Conservation (phyloP, 2,888 invertebrate species). For the Conus canariensis region DNA sequence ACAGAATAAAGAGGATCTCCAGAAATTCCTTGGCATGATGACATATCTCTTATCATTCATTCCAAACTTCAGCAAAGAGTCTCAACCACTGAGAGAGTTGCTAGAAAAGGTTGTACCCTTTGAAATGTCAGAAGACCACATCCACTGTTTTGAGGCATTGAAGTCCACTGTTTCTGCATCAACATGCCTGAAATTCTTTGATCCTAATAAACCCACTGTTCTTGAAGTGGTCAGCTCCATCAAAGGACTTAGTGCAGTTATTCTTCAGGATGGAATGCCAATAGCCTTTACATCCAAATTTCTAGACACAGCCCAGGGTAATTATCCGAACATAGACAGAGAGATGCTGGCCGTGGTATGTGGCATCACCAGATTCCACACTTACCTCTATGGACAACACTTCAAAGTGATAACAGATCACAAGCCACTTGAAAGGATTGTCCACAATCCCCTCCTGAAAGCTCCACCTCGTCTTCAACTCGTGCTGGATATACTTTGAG, state of each 20-base stretch:
- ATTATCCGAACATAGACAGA: slow-evolving; percentile 54
- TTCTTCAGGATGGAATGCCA: slow-evolving; percentile 58
- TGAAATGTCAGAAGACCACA: slow-evolving; percentile 45
- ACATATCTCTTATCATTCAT: slow-evolving; percentile 48
- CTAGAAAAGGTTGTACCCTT: slow-evolving; percentile 45
- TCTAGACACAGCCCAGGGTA: slow-evolving; percentile 45
- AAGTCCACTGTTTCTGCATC: slow-evolving; percentile 32
- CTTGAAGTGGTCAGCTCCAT: slow-evolving; percentile 56
- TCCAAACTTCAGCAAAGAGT: slow-evolving; percentile 36
- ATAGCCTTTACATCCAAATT: slow-evolving; percentile 61
- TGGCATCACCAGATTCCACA: slow-evolving; percentile 64
- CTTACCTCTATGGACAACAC: slow-evolving; percentile 61
- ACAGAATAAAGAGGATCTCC: slow-evolving; percentile 43
- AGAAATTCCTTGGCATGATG: slow-evolving; percentile 47
- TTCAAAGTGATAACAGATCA: slow-evolving; percentile 64
- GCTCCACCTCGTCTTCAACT: slow-evolving; percentile 46
- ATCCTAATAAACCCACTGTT: slow-evolving; percentile 46
- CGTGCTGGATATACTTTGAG: slow-evolving; percentile 50
- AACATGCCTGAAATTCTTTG: slow-evolving; percentile 39
- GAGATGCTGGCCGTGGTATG: slow-evolving; percentile 64
- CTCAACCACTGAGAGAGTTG: slow-evolving; percentile 42
- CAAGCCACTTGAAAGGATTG: slow-evolving; percentile 60
- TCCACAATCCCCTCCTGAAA: slow-evolving; percentile 3
- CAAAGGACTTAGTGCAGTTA: slow-evolving; percentile 56
- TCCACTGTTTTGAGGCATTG: slow-evolving; percentile 41